Percentiles rank a stretch among this genome's conserved stretches.
Conservation (phyloP, 2,797 vertebrate genomes). For the Anguilla anguilla region DNA sequence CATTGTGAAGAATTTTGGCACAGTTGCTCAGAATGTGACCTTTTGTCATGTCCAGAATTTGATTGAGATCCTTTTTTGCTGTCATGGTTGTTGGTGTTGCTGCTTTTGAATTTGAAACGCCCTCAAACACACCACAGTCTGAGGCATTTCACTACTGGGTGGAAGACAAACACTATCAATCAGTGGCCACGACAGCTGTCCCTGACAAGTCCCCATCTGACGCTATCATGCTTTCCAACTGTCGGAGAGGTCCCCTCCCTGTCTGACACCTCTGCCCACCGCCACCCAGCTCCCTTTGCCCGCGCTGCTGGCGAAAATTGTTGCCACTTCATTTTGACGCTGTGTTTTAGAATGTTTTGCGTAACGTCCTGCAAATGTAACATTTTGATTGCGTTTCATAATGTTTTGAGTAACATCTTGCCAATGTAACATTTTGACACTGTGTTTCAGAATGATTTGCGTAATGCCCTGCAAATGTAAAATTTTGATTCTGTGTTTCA, state of each 20-base stretch:
- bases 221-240: constrained; percentile 75
- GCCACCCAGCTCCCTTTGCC: constrained; percentile 37
- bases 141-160: constrained; percentile 42
- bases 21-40: not conserved
- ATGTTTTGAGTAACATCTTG: not conserved
- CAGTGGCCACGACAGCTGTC: constrained; percentile 80
- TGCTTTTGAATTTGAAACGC: constrained; percentile 27
- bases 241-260: constrained; percentile 67
- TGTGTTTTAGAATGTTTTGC: not conserved
- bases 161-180: constrained; percentile 82
- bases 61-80: constrained; percentile 37
- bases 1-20: not conserved
- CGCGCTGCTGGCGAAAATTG: constrained; percentile 33
- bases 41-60: constrained; percentile 5
- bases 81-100: not conserved
- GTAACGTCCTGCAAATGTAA: no score
- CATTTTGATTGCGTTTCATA: no score
- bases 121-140: constrained; percentile 9
- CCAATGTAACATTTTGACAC: not conserved
- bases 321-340: no score
- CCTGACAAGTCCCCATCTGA: constrained; percentile 80
- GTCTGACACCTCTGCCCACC: constrained; percentile 53
- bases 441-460: no score
- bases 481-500: constrained; percentile 1
- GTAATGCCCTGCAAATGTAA: no score